phyloP scores from a whole-genome alignment of 2,797 vertebrate genomes.

The Brachyrhaphis roseni region DNA sequence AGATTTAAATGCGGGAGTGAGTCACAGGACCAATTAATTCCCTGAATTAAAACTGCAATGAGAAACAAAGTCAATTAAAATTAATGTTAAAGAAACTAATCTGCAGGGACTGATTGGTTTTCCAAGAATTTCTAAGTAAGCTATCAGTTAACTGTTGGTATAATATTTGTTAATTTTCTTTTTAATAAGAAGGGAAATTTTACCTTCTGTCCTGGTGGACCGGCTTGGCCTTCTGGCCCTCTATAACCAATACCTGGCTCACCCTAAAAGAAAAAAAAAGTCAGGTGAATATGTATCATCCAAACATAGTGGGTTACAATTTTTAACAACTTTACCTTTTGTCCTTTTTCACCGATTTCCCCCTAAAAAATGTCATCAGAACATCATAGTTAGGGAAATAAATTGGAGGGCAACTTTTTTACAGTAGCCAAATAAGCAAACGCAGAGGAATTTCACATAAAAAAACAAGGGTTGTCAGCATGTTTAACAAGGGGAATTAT shows the following conservation, averaged over 20 bases:
- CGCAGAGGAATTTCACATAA: conserved; percentile 36
- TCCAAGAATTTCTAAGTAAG: conserved; percentile 6
- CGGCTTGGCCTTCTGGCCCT: conserved; percentile 88
- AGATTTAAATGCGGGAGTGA: conserved; percentile 52
- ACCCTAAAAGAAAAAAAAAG: conserved; percentile 76
- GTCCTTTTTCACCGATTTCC: conserved; percentile 86
- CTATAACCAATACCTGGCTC: conserved; percentile 89
- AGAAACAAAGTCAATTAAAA: conserved; percentile 56
- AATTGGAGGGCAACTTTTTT: conserved; percentile 13
- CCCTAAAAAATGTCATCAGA: conserved; percentile 67
- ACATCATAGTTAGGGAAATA: conserved; percentile 17
- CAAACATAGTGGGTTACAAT: background rate
- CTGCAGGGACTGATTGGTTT: conserved; percentile 39
- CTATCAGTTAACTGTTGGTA: background rate
- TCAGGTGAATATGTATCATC: background rate
- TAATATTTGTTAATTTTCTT: background rate
- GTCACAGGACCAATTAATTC: conserved; percentile 61
- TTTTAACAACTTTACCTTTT: conserved; percentile 82
- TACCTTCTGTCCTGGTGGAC: conserved; percentile 89
- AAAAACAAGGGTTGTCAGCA: conserved; percentile 37
- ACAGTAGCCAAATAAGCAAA: conserved; percentile 39
- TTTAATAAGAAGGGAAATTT: background rate
- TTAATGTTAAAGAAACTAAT: conserved; percentile 27
- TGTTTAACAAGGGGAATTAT: conserved; percentile 73
- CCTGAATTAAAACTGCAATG: conserved; percentile 55